phyloP scores from a whole-genome alignment of 2,797 vertebrate genomes.

The Chelidonichthys spinosus region DNA sequence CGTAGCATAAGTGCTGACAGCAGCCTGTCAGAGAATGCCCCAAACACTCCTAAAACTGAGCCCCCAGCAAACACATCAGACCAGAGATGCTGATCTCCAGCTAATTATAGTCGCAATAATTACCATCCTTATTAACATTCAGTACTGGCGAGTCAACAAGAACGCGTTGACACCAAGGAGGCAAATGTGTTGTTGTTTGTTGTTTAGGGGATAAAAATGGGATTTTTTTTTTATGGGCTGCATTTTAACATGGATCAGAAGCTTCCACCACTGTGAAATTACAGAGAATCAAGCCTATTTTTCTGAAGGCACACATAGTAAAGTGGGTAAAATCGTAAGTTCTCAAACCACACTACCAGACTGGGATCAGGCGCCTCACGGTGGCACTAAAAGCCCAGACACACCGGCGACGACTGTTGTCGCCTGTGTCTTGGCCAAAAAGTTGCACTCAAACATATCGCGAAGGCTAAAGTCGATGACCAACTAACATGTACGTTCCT shows the following conservation, averaged over 20 bases:
- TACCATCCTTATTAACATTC: not conserved
- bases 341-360: not conserved
- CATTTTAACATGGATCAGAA: conserved; percentile 21
- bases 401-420: too few relatives aligned
- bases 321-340: too few relatives aligned
- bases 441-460: too few relatives aligned
- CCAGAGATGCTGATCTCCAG: conserved; percentile 17
- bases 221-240: too few relatives aligned
- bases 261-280: conserved; percentile 42
- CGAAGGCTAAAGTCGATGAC: too few relatives aligned
- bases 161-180: not conserved
- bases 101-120: conserved; percentile 26
- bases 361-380: not conserved
- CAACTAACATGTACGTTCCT: too few relatives aligned
- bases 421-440: too few relatives aligned
- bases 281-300: conserved; percentile 43
- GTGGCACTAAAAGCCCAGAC: too few relatives aligned
- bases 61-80: conserved; percentile 15
- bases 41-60: conserved; percentile 19
- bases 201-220: too few relatives aligned
- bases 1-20: conserved; percentile 14
- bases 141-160: not conserved
- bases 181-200: not conserved
- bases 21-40: conserved; percentile 2
- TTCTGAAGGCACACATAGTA: conserved; percentile 23